Evolutionary conservation across 2,888 invertebrate species (phyloP), one percentile per base, ranked within the genome.

Genomic region (Acanthosoma haemorrhoidale): DNA sequence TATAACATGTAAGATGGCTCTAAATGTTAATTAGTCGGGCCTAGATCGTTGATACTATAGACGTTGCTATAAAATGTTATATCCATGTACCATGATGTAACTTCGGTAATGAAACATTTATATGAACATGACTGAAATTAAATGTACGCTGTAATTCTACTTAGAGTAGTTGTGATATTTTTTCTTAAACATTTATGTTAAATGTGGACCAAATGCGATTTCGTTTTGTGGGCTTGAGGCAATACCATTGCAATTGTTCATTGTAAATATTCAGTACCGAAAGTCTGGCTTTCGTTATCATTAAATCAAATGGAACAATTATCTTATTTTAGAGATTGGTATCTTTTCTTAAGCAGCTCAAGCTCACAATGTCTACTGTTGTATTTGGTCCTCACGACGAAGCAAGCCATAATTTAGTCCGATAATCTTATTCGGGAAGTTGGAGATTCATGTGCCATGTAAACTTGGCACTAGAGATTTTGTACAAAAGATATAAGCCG

Each of bases 21-120:
- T 64, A 64, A 64, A 11, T 41, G 25, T 61, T 51, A 61, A 61
- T 34, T 64, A 64, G 64, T 64, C 29, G 64, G 64, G 64, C 64
- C 64, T 64, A 64, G 64, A 41, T 29, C 16, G 15, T 29, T 64
- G 25, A 29, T n/a, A n/a, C n/a, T 29, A 64, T 64, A 64, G 64
- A 34, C 16, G 21, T 18, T 34, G 61, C 38, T 61, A 18, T 38
- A 34, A 61, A 38, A 4, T 25, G 51, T 6, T n/a, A n/a, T n/a
- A n/a, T n/a, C n/a, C n/a, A n/a, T n/a, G n/a, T n/a, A n/a, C n/a
- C n/a, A n/a, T n/a, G n/a, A 25, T 2, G 1, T 51, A 51, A 25
- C 6, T 25, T 21, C 51, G 51, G 25, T 25, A 25, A 51, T n/a
- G n/a, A n/a, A n/a, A n/a, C n/a, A n/a, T n/a, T n/a, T n/a, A n/a